These are phyloP conservation scores for Enhydra lutris DNA, from an alignment of 2,113 vertebrate species.

Conservation along the genomic window DNA sequence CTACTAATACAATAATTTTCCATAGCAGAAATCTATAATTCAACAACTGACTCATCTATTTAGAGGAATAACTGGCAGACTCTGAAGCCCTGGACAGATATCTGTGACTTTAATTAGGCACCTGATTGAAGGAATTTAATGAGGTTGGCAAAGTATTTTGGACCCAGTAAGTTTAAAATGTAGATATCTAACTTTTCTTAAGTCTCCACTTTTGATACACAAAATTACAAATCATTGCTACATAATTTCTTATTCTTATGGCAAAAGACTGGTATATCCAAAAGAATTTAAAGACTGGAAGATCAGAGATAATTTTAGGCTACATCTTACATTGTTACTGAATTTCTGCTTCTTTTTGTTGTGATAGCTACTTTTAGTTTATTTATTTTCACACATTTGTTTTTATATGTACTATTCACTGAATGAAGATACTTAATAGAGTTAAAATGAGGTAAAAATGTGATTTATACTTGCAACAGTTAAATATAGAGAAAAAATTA, in stretches of 20 bases:
- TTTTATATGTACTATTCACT: background rate
- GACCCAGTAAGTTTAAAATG: slow-evolving; percentile 43
- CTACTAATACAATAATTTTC: slow-evolving; percentile 66
- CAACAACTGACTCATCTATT: slow-evolving; percentile 36
- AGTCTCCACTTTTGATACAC: background rate
- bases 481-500: background rate
- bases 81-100: slow-evolving; percentile 30
- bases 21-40: slow-evolving; percentile 51
- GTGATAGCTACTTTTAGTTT: background rate
- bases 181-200: slow-evolving; percentile 37
- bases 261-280: background rate
- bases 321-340: background rate
- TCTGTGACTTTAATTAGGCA: slow-evolving; percentile 62
- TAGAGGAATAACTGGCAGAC: slow-evolving; percentile 10
- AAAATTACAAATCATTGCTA: slow-evolving; percentile 44
- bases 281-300: background rate
- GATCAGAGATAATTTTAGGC: background rate
- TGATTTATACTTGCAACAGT: background rate
- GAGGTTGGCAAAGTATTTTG: slow-evolving; percentile 55
- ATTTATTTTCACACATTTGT: background rate
- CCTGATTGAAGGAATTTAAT: slow-evolving; percentile 60
- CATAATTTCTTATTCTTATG: background rate
- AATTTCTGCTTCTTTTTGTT: background rate
- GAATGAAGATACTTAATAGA: background rate
- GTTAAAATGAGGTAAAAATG: background rate